Conservation (phyloP, 1,140 invertebrate species). For the Drosophila saltans region DNA sequence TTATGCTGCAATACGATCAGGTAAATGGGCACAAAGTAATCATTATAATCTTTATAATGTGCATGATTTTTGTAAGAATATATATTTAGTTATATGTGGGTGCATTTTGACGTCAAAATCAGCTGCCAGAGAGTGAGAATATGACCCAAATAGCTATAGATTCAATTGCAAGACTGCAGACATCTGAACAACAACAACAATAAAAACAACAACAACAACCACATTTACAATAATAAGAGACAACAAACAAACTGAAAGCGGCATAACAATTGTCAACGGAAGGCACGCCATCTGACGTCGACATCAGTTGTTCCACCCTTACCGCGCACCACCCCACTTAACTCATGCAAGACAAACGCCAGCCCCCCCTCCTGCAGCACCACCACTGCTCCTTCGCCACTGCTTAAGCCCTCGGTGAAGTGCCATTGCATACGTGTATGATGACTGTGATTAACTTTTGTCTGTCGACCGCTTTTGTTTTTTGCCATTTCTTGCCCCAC, state of each 20-base stretch:
- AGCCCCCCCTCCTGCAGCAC: neutral
- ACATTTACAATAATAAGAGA: neutral
- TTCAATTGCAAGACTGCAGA: conserved; percentile 43
- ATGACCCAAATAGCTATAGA: conserved; percentile 49
- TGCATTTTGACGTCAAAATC: conserved; percentile 49
- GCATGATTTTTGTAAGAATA: neutral
- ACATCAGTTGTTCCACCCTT: neutral
- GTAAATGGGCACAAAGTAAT: conserved; percentile 40
- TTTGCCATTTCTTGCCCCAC: conserved; percentile 3
- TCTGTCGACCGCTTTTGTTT: conserved; percentile 54
- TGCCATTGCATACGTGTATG: conserved; percentile 53
- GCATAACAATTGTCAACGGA: conserved; percentile 44
- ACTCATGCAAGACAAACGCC: neutral
- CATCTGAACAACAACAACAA: neutral
- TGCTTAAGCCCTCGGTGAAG: conserved; percentile 27
- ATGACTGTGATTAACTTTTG: conserved; percentile 66
- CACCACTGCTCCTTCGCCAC: neutral
- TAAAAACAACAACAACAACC: neutral
- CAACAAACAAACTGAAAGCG: conserved; percentile 22
- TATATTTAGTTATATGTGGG: too few species aligned
- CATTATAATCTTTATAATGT: conserved; percentile 16
- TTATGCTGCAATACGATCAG: conserved; percentile 66
- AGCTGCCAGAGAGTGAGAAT: conserved; percentile 33
- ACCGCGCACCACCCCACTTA: neutral
- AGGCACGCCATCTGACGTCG: conserved; percentile 31